Base-by-base conservation (phyloP, 2,888 invertebrate species). In the Drosophila rubida region DNA sequence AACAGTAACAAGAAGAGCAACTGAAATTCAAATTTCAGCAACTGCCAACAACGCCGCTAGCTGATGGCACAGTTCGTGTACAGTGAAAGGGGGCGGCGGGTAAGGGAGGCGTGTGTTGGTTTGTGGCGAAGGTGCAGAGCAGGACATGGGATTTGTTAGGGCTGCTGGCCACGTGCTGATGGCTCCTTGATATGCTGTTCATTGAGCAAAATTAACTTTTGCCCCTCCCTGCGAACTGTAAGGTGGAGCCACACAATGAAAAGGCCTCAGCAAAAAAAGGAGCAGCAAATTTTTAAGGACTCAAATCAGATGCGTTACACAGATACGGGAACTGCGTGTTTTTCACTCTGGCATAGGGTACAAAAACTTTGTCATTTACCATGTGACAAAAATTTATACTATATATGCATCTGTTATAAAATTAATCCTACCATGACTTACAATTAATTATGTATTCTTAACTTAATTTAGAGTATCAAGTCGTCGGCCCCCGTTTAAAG, bases 181-280 rank as follows among this genome's bases (percentile, higher is more conserved):
- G 86, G 68, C 66, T 66, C 66, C 78, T 70, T 78, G 86, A 87
- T 83, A 80, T 65, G 80, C 74, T 87, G 79, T 85, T 84, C 86
- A 84, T 85, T 82, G 87, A 64, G 67, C 83, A 82, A 87, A 84
- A 87, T 84, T 84, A 85, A 85, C 83, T 87, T 78, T 82, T 32
- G 39, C 19, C 44, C 44, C 32, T 5, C 32, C 1, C 32, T 0
- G 6, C 25, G 3, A 54, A 68, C 41, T 25, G 37, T 42, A 61
- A 65, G 54, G 58, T 69, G 41, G 55, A 50, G 37, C 58, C 44
- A 42, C 44, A 45, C 27, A 61, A 67, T 37, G 19, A 49, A 16
- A 13, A 30, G 32, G n/a, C 19, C 37, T 23, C 30, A n/a, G 2
- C 35, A 13, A 48, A 37, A 35, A 41, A 41, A 46, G 53, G 51